Percentiles rank a stretch among this genome's conserved stretches.
These are phyloP conservation scores for Drosophila nasuta DNA, from an alignment of 1,140 invertebrate species.

Conservation along the genomic window DNA sequence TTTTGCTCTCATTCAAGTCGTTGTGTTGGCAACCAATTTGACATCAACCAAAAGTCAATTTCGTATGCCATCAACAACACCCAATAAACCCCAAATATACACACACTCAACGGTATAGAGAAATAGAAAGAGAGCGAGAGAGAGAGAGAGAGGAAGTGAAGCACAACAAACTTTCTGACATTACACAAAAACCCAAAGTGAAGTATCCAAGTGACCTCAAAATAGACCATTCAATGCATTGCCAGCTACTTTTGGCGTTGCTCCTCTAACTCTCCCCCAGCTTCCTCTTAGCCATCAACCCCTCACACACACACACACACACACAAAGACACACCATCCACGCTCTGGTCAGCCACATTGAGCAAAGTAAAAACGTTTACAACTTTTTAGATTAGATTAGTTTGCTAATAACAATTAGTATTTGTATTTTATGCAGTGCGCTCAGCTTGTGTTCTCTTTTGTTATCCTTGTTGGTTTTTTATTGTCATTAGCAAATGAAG, in stretches of 20 bases:
- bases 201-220: conserved; percentile 69
- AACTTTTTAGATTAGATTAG: conserved; percentile 84
- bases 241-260: conserved; percentile 54
- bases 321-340: background rate
- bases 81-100: conserved; percentile 72
- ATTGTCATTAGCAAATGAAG: conserved; percentile 83
- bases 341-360: conserved; percentile 62
- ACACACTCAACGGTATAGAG: conserved; percentile 24
- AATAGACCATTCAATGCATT: conserved; percentile 75
- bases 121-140: background rate
- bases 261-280: background rate
- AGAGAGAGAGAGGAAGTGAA: conserved; percentile 6
- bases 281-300: background rate
- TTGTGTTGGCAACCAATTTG: conserved; percentile 57
- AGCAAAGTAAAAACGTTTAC: conserved; percentile 83
- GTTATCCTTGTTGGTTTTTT: conserved; percentile 62
- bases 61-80: conserved; percentile 75
- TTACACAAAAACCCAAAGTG: conserved; percentile 56
- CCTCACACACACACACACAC: conserved; percentile 10
- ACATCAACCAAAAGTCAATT: conserved; percentile 80
- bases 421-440: conserved; percentile 80
- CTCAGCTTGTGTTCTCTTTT: conserved; percentile 49
- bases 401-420: conserved; percentile 84
- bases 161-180: conserved; percentile 54
- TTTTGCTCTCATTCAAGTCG: conserved; percentile 25